Percentiles rank a stretch among this genome's conserved stretches.
These are phyloP conservation scores for Itoplectis maculator DNA, from an alignment of 2,888 invertebrate genomes.

Conservation along the genomic window DNA sequence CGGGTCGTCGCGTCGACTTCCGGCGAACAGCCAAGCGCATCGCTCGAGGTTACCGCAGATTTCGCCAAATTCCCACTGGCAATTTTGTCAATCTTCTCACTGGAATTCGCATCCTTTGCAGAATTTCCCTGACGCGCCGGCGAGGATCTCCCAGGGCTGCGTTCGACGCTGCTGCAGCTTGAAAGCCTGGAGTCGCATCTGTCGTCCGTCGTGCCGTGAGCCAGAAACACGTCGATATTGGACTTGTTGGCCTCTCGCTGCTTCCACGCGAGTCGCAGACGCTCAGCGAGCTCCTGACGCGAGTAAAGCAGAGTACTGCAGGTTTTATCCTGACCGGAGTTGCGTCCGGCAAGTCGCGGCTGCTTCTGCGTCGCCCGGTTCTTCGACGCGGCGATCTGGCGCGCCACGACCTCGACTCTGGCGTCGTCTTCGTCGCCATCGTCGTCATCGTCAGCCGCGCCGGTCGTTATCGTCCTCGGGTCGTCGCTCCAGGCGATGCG, in stretches of 20 bases:
- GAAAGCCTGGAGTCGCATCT: constrained; percentile 79
- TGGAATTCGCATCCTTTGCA: constrained; percentile 9
- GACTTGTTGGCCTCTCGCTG: constrained; percentile 85
- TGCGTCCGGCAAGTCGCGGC: constrained; percentile 42
- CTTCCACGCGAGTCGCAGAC: constrained; percentile 85
- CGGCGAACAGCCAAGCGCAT: not conserved
- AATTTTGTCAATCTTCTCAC: not conserved
- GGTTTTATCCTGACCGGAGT: constrained; percentile 61
- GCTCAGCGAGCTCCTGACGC: constrained; percentile 85
- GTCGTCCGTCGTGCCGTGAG: constrained; percentile 85
- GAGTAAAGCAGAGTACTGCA: constrained; percentile 82
- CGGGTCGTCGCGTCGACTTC: not conserved
- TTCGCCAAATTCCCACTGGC: not conserved
- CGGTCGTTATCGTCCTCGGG: constrained; percentile 14
- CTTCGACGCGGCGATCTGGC: constrained; percentile 77
- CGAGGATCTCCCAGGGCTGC: constrained; percentile 40
- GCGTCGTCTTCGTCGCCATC: constrained; percentile 56
- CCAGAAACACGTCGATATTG: constrained; percentile 88
- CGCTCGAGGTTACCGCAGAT: not conserved
- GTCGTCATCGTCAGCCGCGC: no score
- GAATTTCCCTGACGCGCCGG: constrained; percentile 2
- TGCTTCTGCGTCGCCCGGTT: constrained; percentile 60
- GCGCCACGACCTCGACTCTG: constrained; percentile 81
- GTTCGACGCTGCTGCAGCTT: constrained; percentile 70
- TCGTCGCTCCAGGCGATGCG: constrained; percentile 79